phyloP scores from a whole-genome alignment of 64 coral and sea anemone species.

The Montipora sp. region DNA sequence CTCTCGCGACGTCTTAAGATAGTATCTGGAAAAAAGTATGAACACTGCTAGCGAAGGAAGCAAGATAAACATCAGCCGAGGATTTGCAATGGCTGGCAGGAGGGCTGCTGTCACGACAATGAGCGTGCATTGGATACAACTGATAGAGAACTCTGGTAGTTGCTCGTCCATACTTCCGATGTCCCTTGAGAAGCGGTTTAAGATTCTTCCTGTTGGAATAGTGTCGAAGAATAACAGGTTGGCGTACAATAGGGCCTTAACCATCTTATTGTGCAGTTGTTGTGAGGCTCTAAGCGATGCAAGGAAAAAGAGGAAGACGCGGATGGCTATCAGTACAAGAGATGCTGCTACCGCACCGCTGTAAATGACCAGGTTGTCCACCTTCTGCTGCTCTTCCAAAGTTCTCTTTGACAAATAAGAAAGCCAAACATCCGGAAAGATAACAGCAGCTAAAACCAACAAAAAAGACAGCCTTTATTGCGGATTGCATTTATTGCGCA shows the following conservation, averaged over 20 bases:
- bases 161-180: slow-evolving; percentile 46
- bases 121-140: slow-evolving; percentile 6
- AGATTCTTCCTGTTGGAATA: slow-evolving; percentile 72
- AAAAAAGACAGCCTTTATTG: background rate
- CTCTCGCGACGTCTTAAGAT: slow-evolving; percentile 51
- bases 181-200: slow-evolving; percentile 78
- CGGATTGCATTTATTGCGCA: too few species aligned
- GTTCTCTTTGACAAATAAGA: background rate
- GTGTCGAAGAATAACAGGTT: slow-evolving; percentile 68
- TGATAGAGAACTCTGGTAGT: slow-evolving; percentile 29
- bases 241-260: slow-evolving; percentile 20
- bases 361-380: background rate
- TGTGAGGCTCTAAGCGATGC: background rate
- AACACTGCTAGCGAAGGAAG: background rate
- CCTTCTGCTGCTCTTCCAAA: background rate
- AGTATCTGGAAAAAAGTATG: slow-evolving; percentile 20
- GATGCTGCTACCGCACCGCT: background rate
- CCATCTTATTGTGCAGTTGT: slow-evolving; percentile 61
- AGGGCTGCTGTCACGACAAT: slow-evolving; percentile 9
- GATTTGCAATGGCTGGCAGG: slow-evolving; percentile 26
- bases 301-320: background rate
- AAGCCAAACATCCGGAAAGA: background rate
- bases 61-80: slow-evolving; percentile 6
- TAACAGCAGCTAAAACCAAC: background rate
- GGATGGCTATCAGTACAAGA: background rate